Conservation (phyloP, 2,888 invertebrate genomes). For the Mythimna loreyi region DNA sequence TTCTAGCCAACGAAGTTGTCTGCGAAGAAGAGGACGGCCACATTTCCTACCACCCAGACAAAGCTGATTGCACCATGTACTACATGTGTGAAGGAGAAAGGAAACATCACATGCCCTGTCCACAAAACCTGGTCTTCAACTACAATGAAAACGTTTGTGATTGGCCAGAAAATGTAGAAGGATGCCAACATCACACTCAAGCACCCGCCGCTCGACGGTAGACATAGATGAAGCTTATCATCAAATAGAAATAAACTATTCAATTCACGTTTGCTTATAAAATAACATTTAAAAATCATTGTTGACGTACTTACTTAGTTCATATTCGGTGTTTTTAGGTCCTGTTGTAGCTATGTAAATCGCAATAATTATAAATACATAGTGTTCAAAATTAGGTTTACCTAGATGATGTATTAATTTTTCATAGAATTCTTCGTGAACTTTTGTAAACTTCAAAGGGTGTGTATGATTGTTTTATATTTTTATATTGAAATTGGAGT, state of each 20-base stretch:
- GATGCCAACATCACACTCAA: conserved; percentile 92
- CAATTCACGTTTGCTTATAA: conserved; percentile 65
- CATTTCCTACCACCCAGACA: conserved; percentile 97
- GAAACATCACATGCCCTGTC: conserved; percentile 99
- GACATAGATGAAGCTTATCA: conserved; percentile 39
- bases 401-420: conserved; percentile 56
- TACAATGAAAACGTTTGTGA: conserved; percentile 98
- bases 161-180: conserved; percentile 98
- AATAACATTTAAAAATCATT: conserved; percentile 53
- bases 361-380: conserved; percentile 65
- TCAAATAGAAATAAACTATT: conserved; percentile 53
- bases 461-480: conserved; percentile 53
- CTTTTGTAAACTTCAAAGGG: conserved; percentile 33
- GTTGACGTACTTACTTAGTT: conserved; percentile 62
- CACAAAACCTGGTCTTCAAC: conserved; percentile 97
- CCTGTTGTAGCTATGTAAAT: conserved; percentile 66
- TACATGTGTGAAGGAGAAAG: conserved; percentile 99
- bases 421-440: conserved; percentile 31
- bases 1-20: conserved; percentile 95
- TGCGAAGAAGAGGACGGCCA: conserved; percentile 99
- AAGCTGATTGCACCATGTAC: conserved; percentile 97
- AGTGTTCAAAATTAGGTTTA: conserved; percentile 70
- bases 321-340: conserved; percentile 62
- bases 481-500: conserved; percentile 59
- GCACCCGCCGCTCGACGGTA: conserved; percentile 88